Percentiles rank a stretch among this genome's conserved stretches.
Evolutionary conservation across 1,140 invertebrate genomes (phyloP).

Genomic region (Semibalanus balanoides): DNA sequence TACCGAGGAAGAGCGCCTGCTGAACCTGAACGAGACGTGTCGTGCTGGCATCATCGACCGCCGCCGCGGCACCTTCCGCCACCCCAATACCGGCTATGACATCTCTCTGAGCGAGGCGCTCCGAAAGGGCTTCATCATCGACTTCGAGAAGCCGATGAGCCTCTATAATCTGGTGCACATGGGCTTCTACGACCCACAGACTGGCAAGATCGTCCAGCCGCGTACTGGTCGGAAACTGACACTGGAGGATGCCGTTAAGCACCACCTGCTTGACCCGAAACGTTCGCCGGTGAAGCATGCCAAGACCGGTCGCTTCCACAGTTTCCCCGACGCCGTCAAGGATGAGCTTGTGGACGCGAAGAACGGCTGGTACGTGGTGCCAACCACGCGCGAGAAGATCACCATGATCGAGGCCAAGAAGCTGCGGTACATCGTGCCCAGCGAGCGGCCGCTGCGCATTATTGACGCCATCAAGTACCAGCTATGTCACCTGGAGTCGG

Average conservation of each 20-base stretch:
- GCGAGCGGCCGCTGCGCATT: constrained; percentile 49
- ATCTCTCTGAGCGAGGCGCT: constrained; percentile 56
- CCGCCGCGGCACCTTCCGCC: constrained; percentile 55
- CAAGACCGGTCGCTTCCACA: constrained; percentile 50
- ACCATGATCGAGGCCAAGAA: constrained; percentile 53
- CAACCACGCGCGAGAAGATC: constrained; percentile 40
- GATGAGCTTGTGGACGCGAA: constrained; percentile 55
- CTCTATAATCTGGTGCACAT: constrained; percentile 68
- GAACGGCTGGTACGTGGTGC: constrained; percentile 49
- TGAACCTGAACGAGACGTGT: constrained; percentile 61
- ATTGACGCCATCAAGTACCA: constrained; percentile 60
- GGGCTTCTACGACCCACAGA: constrained; percentile 58
- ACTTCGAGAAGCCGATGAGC: constrained; percentile 64
- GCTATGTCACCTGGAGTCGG: constrained; percentile 58
- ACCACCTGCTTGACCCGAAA: constrained; percentile 65
- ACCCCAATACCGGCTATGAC: constrained; percentile 37
- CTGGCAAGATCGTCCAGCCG: constrained; percentile 64
- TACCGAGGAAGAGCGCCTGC: constrained; percentile 46
- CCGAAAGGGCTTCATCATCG: constrained; percentile 58
- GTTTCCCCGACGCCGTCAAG: constrained; percentile 56
- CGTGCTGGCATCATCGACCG: constrained; percentile 67
- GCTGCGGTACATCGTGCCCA: constrained; percentile 56
- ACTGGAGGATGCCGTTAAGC: constrained; percentile 58
- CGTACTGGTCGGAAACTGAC: constrained; percentile 56
- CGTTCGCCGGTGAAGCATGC: constrained; percentile 61